phyloP scores from a whole-genome alignment of 2,888 invertebrate genomes.

The Zonitis immaculata region DNA sequence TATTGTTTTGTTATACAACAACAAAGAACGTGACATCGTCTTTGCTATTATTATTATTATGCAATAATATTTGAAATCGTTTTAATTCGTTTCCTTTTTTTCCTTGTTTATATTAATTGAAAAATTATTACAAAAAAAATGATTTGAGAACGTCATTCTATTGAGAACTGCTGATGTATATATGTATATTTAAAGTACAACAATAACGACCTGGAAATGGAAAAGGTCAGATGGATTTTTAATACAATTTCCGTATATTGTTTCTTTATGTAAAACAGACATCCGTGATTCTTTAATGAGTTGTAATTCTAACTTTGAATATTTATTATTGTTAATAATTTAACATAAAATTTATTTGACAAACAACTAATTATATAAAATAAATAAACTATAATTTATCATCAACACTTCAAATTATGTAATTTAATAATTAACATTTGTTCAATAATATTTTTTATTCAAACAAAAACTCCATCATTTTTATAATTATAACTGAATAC shows the following conservation, averaged over 20 bases:
- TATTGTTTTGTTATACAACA: slow-evolving; percentile 21
- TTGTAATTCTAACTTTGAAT: slow-evolving; percentile 9
- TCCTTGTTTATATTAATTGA: too few species aligned
- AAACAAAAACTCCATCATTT: too few species aligned
- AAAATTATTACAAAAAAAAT: too few species aligned
- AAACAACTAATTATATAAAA: background rate
- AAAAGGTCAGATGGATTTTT: slow-evolving; percentile 13
- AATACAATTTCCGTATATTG: slow-evolving; percentile 16
- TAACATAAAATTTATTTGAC: background rate
- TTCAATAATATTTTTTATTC: too few species aligned
- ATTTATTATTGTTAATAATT: background rate
- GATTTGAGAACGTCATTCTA: background rate
- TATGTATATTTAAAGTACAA: background rate
- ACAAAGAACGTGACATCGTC: slow-evolving; percentile 28
- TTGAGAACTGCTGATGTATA: background rate
- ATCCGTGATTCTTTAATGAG: slow-evolving; percentile 18
- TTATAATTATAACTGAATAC: too few species aligned
- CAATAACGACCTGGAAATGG: slow-evolving; percentile 18
- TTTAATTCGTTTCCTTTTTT: background rate
- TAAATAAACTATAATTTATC: background rate
- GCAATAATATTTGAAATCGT: slow-evolving; percentile 6
- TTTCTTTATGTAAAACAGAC: slow-evolving; percentile 14
- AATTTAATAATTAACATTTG: background rate
- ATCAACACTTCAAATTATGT: background rate
- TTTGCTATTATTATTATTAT: slow-evolving; percentile 15